Evolutionary conservation across 2,888 invertebrate genomes (phyloP).

Genomic region (Tyria jacobaeae): DNA sequence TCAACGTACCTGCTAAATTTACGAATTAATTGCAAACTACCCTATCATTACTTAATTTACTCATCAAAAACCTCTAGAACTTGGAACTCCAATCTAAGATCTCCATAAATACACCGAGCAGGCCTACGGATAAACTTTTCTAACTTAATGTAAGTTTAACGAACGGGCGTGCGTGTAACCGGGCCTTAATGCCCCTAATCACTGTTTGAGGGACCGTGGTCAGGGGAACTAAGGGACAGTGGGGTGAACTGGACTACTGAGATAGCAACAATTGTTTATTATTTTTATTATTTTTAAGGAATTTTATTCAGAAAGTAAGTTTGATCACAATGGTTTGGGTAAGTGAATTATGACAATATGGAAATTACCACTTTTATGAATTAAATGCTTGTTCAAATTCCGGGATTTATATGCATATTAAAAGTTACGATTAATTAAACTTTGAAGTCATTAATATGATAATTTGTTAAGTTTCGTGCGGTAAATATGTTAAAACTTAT

Average conservation of each 20-base stretch:
- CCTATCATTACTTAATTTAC: constrained; percentile 10
- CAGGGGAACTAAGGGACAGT: constrained; percentile 9
- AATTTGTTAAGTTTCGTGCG: not conserved
- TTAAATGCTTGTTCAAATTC: not conserved
- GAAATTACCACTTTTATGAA: not conserved
- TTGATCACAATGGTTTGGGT: not conserved
- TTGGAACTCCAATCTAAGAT: constrained; percentile 14
- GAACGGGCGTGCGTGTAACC: constrained; percentile 43
- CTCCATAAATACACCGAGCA: constrained; percentile 15
- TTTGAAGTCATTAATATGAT: not conserved
- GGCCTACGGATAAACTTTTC: constrained; percentile 20
- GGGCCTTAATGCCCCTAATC: constrained; percentile 41
- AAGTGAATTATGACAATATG: not conserved
- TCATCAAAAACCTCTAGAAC: constrained; percentile 17
- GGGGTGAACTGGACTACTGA: constrained; percentile 1
- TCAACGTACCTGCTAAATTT: not conserved
- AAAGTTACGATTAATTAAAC: not conserved
- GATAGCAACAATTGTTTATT: constrained; percentile 15
- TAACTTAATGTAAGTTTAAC: constrained; percentile 49
- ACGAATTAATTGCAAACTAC: constrained; percentile 2
- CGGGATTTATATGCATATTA: too few relatives aligned
- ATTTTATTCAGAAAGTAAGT: not conserved
- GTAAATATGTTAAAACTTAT: not conserved
- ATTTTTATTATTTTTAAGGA: constrained; percentile 17
- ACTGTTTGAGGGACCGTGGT: constrained; percentile 41